Evolutionary conservation across 1,140 invertebrate genomes (phyloP).

Genomic region (Diorhabda elongata): DNA sequence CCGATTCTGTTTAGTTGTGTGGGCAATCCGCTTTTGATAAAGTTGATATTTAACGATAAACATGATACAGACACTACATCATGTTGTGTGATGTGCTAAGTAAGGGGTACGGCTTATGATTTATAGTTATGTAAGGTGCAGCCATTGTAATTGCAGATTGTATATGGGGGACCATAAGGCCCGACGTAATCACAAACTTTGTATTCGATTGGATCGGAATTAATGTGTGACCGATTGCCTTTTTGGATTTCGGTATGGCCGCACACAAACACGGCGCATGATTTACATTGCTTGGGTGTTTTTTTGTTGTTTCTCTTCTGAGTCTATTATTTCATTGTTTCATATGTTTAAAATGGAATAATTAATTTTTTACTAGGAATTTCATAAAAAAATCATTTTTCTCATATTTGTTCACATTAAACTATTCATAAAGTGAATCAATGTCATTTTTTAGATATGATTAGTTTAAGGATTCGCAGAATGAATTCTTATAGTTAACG

Average conservation of each 20-base stretch:
- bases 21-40: slow-evolving; percentile 12
- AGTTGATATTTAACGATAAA: slow-evolving; percentile 11
- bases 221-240: slow-evolving; percentile 15
- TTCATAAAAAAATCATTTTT: no score
- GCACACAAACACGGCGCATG: not conserved
- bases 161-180: slow-evolving; percentile 13
- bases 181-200: slow-evolving; percentile 14
- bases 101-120: slow-evolving; percentile 22
- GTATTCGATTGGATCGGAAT: slow-evolving; percentile 9
- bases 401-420: no score
- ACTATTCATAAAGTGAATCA: no score
- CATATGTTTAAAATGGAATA: no score
- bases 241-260: slow-evolving; percentile 1
- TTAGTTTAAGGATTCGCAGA: no score
- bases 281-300: not conserved
- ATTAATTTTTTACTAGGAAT: no score
- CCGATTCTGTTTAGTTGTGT: not conserved
- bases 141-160: slow-evolving; percentile 12
- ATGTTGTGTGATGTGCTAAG: slow-evolving; percentile 28
- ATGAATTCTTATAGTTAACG: no score
- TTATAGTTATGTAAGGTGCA: slow-evolving; percentile 13
- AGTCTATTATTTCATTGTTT: no score
- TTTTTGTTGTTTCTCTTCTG: no score
- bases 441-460: no score
- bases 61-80: slow-evolving; percentile 27